Evolutionary conservation across 2,888 invertebrate species (phyloP), one percentile per base, ranked within the genome.

Genomic region (Watsonalla cultraria): DNA sequence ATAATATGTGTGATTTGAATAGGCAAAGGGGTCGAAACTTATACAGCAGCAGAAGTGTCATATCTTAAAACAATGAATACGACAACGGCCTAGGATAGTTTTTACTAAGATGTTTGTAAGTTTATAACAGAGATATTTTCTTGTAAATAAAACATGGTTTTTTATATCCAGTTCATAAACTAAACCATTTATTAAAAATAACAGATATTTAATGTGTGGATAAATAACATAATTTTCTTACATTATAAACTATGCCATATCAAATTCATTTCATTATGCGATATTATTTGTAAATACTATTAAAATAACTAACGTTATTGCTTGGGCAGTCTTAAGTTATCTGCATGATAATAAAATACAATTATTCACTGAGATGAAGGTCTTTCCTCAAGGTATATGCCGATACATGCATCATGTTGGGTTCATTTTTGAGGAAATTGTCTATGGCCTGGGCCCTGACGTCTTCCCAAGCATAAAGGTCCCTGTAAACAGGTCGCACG

Each of bases 401-500:
- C 11, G 94, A 93, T 0, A 97, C 95, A 65, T 94, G 94, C 96
- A 98, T 98, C 97, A 98, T 96, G 72, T 93, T 91, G 49, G 92
- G 83, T 70, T 93, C 93, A 61, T 96, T 93, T 47, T 91, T 83
- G 47, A 93, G 78, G 85, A 95, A 98, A 70, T 95, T 96, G 35
- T 94, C 92, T 49, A 97, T 92, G 0, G 97, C 95, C 59, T 74
- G 80, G 1, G 92, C 84, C 58, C 95, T 92, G 0, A 94, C 92
- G 24, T 92, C 93, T 58, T 95, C 94, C 98, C 97, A 98, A 0
- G 88, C 92, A 66, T 94, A 96, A 55, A 98, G 88, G 74, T 96
- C 97, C 58, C 96, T 93, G 84, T 97, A 98, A 50, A 98, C 91
- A 4, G 98, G 97, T 39, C 97, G 92, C 2, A 96, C 95, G 84